phyloP scores from a whole-genome alignment of 2,888 invertebrate species.

The Mycalesis mineus region DNA sequence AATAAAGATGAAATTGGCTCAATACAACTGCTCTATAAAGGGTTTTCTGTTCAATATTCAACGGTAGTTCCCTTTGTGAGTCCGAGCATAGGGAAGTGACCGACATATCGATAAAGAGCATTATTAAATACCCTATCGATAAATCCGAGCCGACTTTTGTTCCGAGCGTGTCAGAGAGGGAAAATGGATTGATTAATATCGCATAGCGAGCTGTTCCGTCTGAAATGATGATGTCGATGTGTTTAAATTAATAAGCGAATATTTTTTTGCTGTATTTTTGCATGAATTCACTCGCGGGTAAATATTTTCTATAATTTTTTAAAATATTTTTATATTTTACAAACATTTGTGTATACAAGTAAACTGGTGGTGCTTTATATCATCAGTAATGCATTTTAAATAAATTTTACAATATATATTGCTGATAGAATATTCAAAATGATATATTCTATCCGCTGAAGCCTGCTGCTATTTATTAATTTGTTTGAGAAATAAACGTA shows the following conservation, averaged over 20 bases:
- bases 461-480: no score
- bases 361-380: no score
- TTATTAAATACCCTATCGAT: slow-evolving; percentile 20
- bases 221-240: neutral
- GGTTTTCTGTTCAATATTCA: slow-evolving; percentile 29
- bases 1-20: slow-evolving; percentile 7
- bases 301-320: no score
- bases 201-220: neutral
- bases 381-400: no score
- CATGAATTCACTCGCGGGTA: no score
- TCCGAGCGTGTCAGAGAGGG: slow-evolving; percentile 5
- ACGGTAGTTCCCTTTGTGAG: slow-evolving; percentile 29
- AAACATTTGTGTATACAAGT: no score
- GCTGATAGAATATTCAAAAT: no score
- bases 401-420: no score
- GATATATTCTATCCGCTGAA: no score
- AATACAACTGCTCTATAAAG: neutral
- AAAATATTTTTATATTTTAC: no score
- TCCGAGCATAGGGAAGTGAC: slow-evolving; percentile 17
- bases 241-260: neutral
- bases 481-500: no score
- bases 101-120: slow-evolving; percentile 22
- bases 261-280: neutral
- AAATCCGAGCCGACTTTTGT: slow-evolving; percentile 2
- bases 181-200: slow-evolving; percentile 4